Conservation (phyloP, 1,140 invertebrate species). For the Hypothenemus hampei region DNA sequence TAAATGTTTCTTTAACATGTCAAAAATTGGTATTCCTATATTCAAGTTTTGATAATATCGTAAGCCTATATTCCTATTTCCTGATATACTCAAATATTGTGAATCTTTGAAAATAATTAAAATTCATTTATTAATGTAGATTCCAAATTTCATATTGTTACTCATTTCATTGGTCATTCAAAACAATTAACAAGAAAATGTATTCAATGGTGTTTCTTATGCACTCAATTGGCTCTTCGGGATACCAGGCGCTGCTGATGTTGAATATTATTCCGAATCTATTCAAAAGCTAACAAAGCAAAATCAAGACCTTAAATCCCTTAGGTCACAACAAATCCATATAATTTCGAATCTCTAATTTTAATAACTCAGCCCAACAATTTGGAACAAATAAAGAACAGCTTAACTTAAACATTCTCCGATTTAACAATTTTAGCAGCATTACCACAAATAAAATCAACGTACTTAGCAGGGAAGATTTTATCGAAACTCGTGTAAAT, state of each 20-base stretch:
- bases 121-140: conserved; percentile 16
- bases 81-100: conserved; percentile 15
- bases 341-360: conserved; percentile 15
- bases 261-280: conserved; percentile 32
- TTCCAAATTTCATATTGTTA: conserved; percentile 22
- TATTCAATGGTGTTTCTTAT: conserved; percentile 35
- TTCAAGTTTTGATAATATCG: not conserved
- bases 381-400: conserved; percentile 3
- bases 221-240: conserved; percentile 41
- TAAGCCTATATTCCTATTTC: conserved; percentile 2
- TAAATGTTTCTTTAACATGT: conserved; percentile 26
- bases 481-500: conserved; percentile 3
- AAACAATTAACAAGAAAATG: conserved; percentile 23
- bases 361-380: conserved; percentile 4
- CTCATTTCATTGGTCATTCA: conserved; percentile 21
- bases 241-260: conserved; percentile 34
- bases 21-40: not conserved
- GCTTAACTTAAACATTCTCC: conserved; percentile 25
- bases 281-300: conserved; percentile 27
- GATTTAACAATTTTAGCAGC: conserved; percentile 24
- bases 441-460: not conserved
- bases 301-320: conserved; percentile 16
- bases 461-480: not conserved
- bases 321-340: conserved; percentile 28
- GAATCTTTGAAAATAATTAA: conserved; percentile 17